These are phyloP conservation scores for Psilopogon haemacephalus DNA, from an alignment of 2,113 vertebrate species.

Conservation along the genomic window DNA sequence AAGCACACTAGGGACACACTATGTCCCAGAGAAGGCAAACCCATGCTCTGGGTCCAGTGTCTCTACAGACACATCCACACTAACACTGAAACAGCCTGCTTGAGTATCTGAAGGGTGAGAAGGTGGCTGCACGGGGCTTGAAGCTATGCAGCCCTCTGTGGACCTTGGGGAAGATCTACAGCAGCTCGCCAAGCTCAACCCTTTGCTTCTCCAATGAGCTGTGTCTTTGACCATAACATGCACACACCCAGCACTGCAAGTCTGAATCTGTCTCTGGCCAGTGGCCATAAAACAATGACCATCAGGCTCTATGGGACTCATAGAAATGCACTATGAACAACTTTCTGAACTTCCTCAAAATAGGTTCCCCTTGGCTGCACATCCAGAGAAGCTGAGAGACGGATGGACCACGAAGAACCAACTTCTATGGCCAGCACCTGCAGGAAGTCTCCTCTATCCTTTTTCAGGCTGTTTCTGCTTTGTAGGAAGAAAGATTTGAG, in stretches of 20 bases:
- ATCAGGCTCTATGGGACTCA: neutral
- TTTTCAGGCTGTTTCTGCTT: neutral
- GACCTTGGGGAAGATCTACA: neutral
- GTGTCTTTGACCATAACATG: neutral
- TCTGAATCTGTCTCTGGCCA: neutral
- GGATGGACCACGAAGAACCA: neutral
- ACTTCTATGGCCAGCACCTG: neutral
- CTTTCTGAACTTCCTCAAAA: neutral
- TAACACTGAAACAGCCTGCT: neutral
- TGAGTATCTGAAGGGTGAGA: neutral
- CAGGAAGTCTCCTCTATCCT: neutral
- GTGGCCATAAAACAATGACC: neutral
- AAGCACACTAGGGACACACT: too few relatives aligned
- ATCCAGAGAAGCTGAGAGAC: neutral
- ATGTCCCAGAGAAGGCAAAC: neutral
- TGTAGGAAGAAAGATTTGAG: neutral
- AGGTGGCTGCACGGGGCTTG: neutral
- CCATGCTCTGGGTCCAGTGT: neutral
- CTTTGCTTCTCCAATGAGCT: neutral
- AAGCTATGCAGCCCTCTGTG: neutral
- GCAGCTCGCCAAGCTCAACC: neutral
- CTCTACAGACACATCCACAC: neutral
- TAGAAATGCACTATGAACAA: neutral
- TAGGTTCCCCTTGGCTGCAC: neutral
- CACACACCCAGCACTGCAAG: neutral